Evolutionary conservation across 1,140 invertebrate genomes (phyloP).

Genomic region (Amyelois transitella): DNA sequence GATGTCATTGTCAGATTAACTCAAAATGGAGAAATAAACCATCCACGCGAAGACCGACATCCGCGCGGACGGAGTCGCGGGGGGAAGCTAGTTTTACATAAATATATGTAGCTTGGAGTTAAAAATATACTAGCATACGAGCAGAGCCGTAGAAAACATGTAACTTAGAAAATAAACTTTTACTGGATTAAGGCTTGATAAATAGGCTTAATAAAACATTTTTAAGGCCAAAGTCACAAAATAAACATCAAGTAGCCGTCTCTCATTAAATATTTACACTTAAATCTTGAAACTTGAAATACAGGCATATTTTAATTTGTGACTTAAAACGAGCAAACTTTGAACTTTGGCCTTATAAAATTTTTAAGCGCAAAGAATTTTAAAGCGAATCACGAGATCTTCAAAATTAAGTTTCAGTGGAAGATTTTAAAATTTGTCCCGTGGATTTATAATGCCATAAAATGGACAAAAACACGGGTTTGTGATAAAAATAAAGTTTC

Average conservation of each 20-base stretch:
- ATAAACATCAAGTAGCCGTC: background rate
- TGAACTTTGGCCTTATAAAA: background rate
- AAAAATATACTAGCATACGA: no score
- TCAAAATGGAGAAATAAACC: no score
- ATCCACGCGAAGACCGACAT: no score
- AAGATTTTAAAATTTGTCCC: constrained; percentile 3
- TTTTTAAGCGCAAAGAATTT: background rate
- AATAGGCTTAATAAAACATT: no score
- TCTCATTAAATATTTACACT: background rate
- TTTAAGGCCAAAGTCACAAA: no score
- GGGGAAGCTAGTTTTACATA: no score
- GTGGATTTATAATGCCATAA: background rate
- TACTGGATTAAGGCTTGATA: no score
- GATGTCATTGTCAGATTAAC: no score
- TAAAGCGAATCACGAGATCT: constrained; percentile 1
- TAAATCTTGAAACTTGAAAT: background rate
- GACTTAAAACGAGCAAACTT: background rate
- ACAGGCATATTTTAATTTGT: background rate
- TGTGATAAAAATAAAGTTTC: constrained; percentile 4
- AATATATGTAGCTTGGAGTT: no score
- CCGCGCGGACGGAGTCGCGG: no score
- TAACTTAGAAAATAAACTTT: no score
- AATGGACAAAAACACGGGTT: background rate
- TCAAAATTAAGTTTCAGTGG: background rate
- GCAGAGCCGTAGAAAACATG: no score